Evolutionary conservation across 2,888 invertebrate genomes (phyloP).

Genomic region (Anagyrus pseudococci): DNA sequence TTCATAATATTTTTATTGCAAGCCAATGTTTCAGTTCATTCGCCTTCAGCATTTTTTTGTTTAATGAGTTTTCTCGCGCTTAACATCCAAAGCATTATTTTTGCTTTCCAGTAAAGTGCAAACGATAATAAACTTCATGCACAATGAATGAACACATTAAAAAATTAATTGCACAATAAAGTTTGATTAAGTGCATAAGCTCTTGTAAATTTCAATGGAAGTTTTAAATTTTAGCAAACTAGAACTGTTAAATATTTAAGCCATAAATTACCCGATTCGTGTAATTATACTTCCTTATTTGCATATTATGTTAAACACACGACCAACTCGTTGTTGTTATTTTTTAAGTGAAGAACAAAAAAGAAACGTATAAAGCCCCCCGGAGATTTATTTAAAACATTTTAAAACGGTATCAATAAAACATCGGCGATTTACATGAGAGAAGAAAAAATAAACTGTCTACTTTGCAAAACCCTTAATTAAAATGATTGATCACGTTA

Average conservation of each 20-base stretch:
- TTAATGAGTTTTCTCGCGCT: neutral
- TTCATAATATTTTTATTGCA: constrained; percentile 5
- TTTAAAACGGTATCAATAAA: too few relatives aligned
- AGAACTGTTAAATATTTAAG: neutral
- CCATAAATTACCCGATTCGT: neutral
- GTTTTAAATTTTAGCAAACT: neutral
- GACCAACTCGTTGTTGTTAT: too few relatives aligned
- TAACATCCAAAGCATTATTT: neutral
- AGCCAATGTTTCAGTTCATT: neutral
- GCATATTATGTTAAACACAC: too few relatives aligned
- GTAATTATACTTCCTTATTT: neutral
- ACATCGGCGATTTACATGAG: too few relatives aligned
- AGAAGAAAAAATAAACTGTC: too few relatives aligned
- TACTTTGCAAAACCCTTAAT: too few relatives aligned
- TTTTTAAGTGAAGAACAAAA: too few relatives aligned
- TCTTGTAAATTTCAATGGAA: neutral
- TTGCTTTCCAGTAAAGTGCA: neutral
- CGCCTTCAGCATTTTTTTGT: constrained; percentile 2
- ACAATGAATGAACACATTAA: neutral
- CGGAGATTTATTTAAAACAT: too few relatives aligned
- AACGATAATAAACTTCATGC: neutral
- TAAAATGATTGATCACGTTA: too few relatives aligned
- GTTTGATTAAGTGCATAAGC: neutral
- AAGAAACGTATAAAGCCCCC: too few relatives aligned
- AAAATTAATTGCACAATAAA: neutral